These are phyloP conservation scores for Equus przewalskii DNA, from an alignment of 2,113 vertebrate species.

Conservation along the genomic window DNA sequence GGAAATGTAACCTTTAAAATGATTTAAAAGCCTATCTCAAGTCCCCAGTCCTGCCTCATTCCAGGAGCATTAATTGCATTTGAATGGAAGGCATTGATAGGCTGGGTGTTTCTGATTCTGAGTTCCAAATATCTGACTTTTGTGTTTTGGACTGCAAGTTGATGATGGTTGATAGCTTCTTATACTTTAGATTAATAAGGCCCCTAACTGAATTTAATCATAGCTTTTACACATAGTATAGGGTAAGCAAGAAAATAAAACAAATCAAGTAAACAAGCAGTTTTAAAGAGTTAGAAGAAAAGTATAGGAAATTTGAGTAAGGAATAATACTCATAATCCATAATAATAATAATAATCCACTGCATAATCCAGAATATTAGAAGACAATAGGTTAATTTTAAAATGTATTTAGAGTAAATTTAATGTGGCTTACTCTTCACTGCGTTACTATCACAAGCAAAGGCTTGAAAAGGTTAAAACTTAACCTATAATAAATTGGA, in stretches of 20 bases:
- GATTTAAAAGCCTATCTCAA: neutral
- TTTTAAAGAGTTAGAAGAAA: neutral
- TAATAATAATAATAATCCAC: neutral
- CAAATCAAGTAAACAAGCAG: neutral
- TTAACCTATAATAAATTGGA: neutral
- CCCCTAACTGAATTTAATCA: neutral
- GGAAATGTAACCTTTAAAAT: neutral
- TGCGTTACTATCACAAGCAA: neutral
- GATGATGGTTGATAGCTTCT: neutral
- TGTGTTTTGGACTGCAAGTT: neutral
- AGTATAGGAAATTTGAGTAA: neutral
- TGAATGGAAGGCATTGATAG: neutral
- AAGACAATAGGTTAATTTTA: neutral
- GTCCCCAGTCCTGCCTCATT: neutral
- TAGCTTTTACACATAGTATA: neutral
- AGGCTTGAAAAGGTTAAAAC: neutral
- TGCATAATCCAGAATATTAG: neutral
- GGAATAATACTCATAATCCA: too few species aligned
- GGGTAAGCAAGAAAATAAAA: neutral
- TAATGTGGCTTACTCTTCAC: neutral
- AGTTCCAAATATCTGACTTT: neutral
- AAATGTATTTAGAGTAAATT: slow-evolving; percentile 1
- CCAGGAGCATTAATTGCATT: neutral
- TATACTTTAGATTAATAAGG: neutral
- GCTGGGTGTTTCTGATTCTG: neutral